phyloP scores from a whole-genome alignment of 2,797 vertebrate species.

The Malurus splendens region DNA sequence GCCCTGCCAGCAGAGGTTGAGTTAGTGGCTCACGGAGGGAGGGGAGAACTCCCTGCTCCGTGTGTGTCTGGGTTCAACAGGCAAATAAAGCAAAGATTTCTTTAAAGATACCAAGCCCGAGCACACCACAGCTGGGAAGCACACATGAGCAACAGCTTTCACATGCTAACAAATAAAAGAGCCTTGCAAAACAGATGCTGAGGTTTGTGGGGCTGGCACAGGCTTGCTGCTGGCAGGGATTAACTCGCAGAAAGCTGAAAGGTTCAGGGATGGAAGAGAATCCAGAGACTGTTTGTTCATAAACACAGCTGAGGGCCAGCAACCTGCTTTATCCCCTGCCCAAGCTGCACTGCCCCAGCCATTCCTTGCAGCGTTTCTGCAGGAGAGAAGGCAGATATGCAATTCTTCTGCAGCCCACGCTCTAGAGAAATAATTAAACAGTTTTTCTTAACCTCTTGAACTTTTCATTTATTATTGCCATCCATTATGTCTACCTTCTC shows the following conservation, averaged over 20 bases:
- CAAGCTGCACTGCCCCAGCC: constrained; percentile 6
- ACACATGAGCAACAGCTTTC: constrained; percentile 67
- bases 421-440: constrained; percentile 82
- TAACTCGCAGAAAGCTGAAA: constrained; percentile 52
- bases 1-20: constrained; percentile 11
- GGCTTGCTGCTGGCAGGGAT: constrained; percentile 62
- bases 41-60: constrained; percentile 5
- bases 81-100: constrained; percentile 53
- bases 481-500: constrained; percentile 75
- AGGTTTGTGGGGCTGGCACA: constrained; percentile 68
- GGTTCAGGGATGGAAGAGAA: constrained; percentile 63
- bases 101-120: constrained; percentile 49
- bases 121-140: constrained; percentile 68
- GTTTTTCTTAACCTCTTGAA: constrained; percentile 80
- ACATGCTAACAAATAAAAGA: constrained; percentile 70
- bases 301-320: constrained; percentile 71
- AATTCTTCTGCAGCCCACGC: constrained; percentile 61
- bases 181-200: constrained; percentile 75
- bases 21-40: neutral
- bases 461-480: constrained; percentile 74
- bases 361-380: constrained; percentile 51
- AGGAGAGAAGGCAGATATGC: constrained; percentile 53
- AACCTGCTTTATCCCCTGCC: constrained; percentile 65
- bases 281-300: constrained; percentile 69
- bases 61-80: constrained; percentile 30